phyloP scores from a whole-genome alignment of 2,888 invertebrate species.

The Chirona hameri region DNA sequence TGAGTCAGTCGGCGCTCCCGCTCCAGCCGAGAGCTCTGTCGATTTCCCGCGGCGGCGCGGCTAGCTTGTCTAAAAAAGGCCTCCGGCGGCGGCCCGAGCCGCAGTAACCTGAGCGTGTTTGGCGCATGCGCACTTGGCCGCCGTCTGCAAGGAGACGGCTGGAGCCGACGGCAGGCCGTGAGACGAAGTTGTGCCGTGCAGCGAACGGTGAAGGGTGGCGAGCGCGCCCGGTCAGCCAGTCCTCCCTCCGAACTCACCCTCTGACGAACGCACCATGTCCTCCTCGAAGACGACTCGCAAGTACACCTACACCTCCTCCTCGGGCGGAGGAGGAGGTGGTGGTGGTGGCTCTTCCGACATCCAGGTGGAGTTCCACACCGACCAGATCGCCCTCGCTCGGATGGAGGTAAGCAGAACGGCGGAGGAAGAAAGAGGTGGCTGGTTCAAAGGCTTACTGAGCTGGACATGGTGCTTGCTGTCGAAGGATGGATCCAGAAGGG shows the following conservation, averaged over 20 bases:
- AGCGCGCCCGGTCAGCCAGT: neutral
- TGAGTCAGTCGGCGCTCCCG: neutral
- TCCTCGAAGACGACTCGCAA: slow-evolving; percentile 11
- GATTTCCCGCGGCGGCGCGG: neutral
- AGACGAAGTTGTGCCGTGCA: neutral
- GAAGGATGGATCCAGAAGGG: too few relatives aligned
- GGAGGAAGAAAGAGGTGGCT: too few relatives aligned
- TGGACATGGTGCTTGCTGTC: too few relatives aligned
- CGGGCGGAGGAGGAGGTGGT: neutral
- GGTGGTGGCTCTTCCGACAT: neutral
- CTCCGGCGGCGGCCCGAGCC: neutral
- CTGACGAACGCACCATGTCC: neutral
- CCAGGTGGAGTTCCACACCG: slow-evolving; percentile 25
- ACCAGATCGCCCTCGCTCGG: slow-evolving; percentile 22
- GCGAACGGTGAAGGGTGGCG: neutral
- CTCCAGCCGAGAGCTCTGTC: neutral
- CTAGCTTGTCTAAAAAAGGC: slow-evolving; percentile 13
- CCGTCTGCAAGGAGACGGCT: neutral
- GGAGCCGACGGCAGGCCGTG: neutral
- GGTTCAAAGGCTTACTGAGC: too few relatives aligned
- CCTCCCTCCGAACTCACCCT: neutral
- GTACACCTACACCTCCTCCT: neutral
- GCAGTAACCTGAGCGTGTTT: neutral
- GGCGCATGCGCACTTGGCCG: slow-evolving; percentile 2
- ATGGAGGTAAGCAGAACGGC: slow-evolving; percentile 4